phyloP scores from a whole-genome alignment of 2,888 invertebrate species.

The Ophioninae sp. region DNA sequence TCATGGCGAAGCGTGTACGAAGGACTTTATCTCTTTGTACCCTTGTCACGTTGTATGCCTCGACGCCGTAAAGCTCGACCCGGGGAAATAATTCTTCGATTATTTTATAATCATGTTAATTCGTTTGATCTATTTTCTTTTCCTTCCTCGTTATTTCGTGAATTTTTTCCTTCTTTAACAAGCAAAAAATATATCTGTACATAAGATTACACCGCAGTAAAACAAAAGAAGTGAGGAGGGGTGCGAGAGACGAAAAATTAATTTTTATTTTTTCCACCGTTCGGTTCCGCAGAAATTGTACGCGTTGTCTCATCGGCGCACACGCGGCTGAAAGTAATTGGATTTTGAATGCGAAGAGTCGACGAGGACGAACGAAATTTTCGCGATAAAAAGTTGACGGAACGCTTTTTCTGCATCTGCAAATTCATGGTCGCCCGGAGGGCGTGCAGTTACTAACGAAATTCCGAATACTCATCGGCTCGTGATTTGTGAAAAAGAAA shows the following conservation, averaged over 20 bases:
- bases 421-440: background rate
- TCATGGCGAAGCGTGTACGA: slow-evolving; percentile 50
- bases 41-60: slow-evolving; percentile 12
- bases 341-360: background rate
- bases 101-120: slow-evolving; percentile 61
- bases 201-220: slow-evolving; percentile 62
- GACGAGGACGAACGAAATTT: background rate
- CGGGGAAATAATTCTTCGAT: slow-evolving; percentile 52
- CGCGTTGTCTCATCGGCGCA: slow-evolving; percentile 2
- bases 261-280: slow-evolving; percentile 55
- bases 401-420: background rate
- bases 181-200: slow-evolving; percentile 28
- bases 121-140: slow-evolving; percentile 58
- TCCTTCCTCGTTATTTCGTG: slow-evolving; percentile 54
- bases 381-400: background rate
- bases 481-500: background rate
- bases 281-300: slow-evolving; percentile 56
- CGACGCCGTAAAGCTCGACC: slow-evolving; percentile 26
- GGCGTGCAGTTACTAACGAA: background rate
- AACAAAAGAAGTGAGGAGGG: slow-evolving; percentile 57
- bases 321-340: slow-evolving; percentile 7
- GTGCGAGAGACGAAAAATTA: slow-evolving; percentile 36
- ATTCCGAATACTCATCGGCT: background rate
- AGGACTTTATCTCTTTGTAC: slow-evolving; percentile 31
- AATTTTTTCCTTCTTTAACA: slow-evolving; percentile 23